phyloP scores from a whole-genome alignment of 2,797 vertebrate species.

The Sylvilagus floridanus region DNA sequence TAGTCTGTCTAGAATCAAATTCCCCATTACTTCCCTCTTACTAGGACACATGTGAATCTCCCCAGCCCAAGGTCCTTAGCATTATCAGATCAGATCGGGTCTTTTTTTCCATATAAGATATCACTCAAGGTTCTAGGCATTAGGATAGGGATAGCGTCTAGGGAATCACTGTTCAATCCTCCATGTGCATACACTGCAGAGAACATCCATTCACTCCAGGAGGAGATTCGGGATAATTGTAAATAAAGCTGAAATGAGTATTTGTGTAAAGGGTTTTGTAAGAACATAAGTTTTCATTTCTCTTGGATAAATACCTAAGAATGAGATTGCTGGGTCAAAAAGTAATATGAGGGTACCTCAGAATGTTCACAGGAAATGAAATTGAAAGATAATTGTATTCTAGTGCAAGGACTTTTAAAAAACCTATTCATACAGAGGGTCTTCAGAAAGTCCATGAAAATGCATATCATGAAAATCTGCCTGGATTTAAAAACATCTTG shows the following conservation, averaged over 20 bases:
- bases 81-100: background rate
- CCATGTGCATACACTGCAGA: background rate
- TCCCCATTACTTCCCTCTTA: background rate
- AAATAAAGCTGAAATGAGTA: conserved; percentile 15
- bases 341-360: too few relatives aligned
- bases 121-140: background rate
- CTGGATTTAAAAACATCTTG: too few relatives aligned
- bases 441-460: too few relatives aligned
- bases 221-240: conserved; percentile 11
- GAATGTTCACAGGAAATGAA: too few relatives aligned
- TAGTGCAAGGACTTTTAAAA: too few relatives aligned
- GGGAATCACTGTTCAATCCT: background rate
- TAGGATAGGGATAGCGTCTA: background rate
- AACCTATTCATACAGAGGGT: too few relatives aligned
- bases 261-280: background rate
- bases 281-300: conserved; percentile 33
- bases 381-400: too few relatives aligned
- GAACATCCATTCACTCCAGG: background rate
- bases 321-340: background rate
- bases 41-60: background rate
- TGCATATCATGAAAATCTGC: too few relatives aligned
- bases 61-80: background rate
- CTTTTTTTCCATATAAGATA: background rate
- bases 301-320: conserved; percentile 3
- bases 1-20: background rate